Evolutionary conservation across 2,797 vertebrate genomes (phyloP).

Genomic region (Anolis apletophallus): DNA sequence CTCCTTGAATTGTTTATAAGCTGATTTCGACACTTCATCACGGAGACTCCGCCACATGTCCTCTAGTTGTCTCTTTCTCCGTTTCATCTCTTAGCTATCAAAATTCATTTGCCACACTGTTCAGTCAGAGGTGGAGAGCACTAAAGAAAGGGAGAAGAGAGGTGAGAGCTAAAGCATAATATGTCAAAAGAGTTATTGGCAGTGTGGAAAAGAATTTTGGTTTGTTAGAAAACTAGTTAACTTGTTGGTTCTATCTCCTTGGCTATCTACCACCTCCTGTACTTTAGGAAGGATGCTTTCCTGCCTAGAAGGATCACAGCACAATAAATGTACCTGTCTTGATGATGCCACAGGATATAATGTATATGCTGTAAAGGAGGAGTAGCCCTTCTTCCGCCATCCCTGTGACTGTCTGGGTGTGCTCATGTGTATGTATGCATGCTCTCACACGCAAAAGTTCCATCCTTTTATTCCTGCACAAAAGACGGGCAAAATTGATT

Average conservation of each 20-base stretch:
- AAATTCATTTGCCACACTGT: background rate
- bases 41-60: no score
- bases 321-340: background rate
- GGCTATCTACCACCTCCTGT: background rate
- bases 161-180: background rate
- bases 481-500: constrained; percentile 56
- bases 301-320: background rate
- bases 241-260: background rate
- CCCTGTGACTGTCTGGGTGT: background rate
- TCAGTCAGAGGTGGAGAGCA: no score
- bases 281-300: background rate
- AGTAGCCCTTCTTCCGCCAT: background rate
- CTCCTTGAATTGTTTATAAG: no score
- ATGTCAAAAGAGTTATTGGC: no score
- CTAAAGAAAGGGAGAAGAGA: background rate
- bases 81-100: no score
- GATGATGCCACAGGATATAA: background rate
- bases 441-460: no score
- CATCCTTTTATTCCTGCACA: background rate
- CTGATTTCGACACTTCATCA: no score
- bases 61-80: no score
- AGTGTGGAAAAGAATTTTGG: background rate
- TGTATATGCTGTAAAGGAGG: background rate
- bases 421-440: rapidly evolving
- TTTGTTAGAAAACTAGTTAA: background rate